Conservation (phyloP, 2,113 vertebrate genomes). For the Henicopernis longicauda region DNA sequence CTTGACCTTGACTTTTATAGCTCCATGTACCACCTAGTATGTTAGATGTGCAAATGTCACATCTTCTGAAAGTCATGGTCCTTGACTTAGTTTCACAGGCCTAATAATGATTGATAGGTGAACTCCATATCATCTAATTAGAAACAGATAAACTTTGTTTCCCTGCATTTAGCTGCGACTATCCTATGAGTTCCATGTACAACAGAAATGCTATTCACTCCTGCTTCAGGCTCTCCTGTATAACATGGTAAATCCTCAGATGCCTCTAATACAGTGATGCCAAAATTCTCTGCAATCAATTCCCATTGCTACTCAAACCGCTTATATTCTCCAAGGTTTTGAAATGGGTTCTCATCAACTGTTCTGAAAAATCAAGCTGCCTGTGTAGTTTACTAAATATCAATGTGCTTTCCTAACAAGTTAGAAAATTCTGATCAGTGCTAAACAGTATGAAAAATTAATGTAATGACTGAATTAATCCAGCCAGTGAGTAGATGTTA, state of each 20-base stretch:
- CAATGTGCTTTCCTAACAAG: not conserved
- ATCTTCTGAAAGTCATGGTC: not conserved
- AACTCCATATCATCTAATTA: not conserved
- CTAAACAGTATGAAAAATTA: not conserved
- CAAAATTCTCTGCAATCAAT: not conserved
- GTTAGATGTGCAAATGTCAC: not conserved
- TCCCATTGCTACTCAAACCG: not conserved
- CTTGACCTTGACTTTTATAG: not conserved
- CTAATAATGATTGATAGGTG: not conserved
- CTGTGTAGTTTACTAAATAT: not conserved
- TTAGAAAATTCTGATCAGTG: not conserved
- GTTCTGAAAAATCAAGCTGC: not conserved
- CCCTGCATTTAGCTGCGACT: not conserved
- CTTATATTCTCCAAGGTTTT: not conserved
- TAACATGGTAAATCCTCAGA: not conserved
- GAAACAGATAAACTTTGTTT: not conserved
- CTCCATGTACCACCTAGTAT: not conserved
- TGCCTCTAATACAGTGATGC: not conserved
- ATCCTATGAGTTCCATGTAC: not conserved
- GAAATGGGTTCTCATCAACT: not conserved
- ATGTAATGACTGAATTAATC: not conserved
- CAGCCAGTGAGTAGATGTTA: not conserved
- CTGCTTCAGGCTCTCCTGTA: not conserved
- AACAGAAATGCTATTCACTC: not conserved
- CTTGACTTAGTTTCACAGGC: not conserved